Base-by-base conservation (phyloP, 2,888 invertebrate genomes). In the Chirona hameri region DNA sequence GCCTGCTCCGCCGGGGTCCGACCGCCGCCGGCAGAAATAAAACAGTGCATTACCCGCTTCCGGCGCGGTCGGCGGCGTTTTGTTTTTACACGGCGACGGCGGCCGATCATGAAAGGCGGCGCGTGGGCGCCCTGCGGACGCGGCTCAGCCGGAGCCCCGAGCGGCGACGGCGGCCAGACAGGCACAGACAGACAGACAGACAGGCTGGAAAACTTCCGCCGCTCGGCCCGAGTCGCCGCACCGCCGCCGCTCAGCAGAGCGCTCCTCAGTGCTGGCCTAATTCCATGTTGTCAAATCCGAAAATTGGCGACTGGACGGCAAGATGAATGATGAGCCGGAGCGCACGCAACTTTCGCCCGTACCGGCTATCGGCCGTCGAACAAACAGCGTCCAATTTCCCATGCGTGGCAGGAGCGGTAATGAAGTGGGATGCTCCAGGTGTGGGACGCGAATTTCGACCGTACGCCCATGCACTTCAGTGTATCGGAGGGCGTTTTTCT, bases 211-310 rank as follows among this genome's bases (percentile, higher is more conserved):
- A 65, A 65, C 65, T 65, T 65, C 65, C 65, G 65, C 27, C 65
- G 27, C 65, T 0, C 27, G n/a, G 24, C 57, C 24, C 27, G 60
- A 24, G 24, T n/a, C n/a, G 10, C 12, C 65, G 65, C 57, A 21
- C n/a, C n/a, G n/a, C 10, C n/a, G n/a, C 27, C 18, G 31, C 72
- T 72, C 69, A 3, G 60, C 60, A 39, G 7, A 39, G 9, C 60
- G 24, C 7, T 60, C 60, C 60, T 60, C 60, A 24, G 60, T 12
- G 72, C 76, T 76, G 76, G 76, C 76, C 76, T 76, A 76, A 76
- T 76, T 76, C 76, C 76, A 76, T 76, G 76, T 76, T 76, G 76
- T 76, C 76, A 76, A 76, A 76, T 39, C 76, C 46, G 76, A 76
- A 76, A 76, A 76, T 76, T 76, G 76, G 76, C 76, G 46, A 76